These are phyloP conservation scores for Branchipolynoe longqiensis DNA, from an alignment of 2,888 invertebrate species.

Conservation along the genomic window DNA sequence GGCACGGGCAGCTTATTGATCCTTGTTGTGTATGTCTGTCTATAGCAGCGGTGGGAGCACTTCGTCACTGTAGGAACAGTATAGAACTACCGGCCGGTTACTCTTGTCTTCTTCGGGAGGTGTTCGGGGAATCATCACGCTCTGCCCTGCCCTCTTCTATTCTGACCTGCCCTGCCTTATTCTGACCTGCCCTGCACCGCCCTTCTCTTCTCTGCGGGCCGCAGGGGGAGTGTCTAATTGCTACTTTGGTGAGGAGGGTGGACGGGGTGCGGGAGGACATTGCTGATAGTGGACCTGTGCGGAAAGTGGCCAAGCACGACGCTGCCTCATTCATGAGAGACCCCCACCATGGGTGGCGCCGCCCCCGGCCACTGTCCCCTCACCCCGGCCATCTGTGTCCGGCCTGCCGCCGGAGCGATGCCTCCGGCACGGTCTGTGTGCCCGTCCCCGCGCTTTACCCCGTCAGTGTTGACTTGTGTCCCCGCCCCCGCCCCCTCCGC, in stretches of 20 bases:
- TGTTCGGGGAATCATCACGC: no score
- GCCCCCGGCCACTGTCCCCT: constrained; percentile 36
- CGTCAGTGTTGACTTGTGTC: no score
- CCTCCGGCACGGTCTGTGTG: background rate
- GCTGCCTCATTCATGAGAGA: constrained; percentile 40
- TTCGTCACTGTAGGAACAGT: no score
- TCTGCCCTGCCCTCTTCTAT: no score
- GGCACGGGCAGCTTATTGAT: no score
- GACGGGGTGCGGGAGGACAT: background rate
- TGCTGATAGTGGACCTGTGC: background rate
- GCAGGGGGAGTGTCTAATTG: background rate
- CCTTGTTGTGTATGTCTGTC: no score
- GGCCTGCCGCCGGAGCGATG: constrained; percentile 27
- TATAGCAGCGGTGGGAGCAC: no score
- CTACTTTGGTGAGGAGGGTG: background rate
- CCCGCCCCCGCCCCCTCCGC: constrained; percentile 19
- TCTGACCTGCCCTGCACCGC: no score
- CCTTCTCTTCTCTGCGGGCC: background rate
- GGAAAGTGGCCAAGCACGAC: background rate
- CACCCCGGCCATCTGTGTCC: background rate
- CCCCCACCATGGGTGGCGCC: constrained; percentile 34
- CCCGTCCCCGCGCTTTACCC: constrained; percentile 3
- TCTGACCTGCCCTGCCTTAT: no score
- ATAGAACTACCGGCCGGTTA: no score
- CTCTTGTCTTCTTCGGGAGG: no score